Percentiles rank a stretch among this genome's conserved stretches.
Evolutionary conservation across 2,113 vertebrate species (phyloP).

Genomic region (Puntigrus tetrazona): DNA sequence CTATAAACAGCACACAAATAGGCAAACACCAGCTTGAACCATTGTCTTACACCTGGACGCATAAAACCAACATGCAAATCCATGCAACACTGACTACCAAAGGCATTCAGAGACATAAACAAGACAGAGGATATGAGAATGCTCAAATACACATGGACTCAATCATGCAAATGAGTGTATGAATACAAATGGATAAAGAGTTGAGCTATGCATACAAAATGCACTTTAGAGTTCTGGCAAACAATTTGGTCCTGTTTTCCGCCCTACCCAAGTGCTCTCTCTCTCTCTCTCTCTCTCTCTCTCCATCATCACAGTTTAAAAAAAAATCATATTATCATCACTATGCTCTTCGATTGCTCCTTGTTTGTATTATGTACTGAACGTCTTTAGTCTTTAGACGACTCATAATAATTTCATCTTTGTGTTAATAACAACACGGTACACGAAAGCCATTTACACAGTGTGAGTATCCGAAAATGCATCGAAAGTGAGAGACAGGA

Average conservation of each 20-base stretch:
- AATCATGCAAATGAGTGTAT: slow-evolving; percentile 60
- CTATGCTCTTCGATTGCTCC: slow-evolving; percentile 26
- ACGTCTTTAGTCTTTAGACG: slow-evolving; percentile 5
- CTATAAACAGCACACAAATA: slow-evolving; percentile 16
- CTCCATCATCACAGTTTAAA: slow-evolving; percentile 12
- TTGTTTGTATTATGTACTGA: background rate
- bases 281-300: slow-evolving; percentile 21
- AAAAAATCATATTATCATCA: slow-evolving; percentile 39
- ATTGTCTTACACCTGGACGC: slow-evolving; percentile 43
- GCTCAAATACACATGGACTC: slow-evolving; percentile 58
- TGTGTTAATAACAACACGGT: slow-evolving; percentile 7
- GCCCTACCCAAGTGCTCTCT: slow-evolving; percentile 26
- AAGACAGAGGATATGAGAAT: slow-evolving; percentile 54
- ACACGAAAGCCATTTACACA: background rate
- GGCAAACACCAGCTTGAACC: background rate
- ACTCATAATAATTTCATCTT: slow-evolving; percentile 22
- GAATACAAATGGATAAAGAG: slow-evolving; percentile 59
- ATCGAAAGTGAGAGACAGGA: background rate
- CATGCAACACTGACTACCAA: slow-evolving; percentile 44
- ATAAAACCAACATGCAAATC: slow-evolving; percentile 49
- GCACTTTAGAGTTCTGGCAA: slow-evolving; percentile 52
- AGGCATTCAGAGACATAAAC: slow-evolving; percentile 50
- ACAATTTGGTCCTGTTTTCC: slow-evolving; percentile 40
- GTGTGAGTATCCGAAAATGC: background rate
- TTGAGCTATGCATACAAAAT: slow-evolving; percentile 59